Evolutionary conservation across 2,888 invertebrate species (phyloP).

Genomic region (Ptychoptera contaminata): DNA sequence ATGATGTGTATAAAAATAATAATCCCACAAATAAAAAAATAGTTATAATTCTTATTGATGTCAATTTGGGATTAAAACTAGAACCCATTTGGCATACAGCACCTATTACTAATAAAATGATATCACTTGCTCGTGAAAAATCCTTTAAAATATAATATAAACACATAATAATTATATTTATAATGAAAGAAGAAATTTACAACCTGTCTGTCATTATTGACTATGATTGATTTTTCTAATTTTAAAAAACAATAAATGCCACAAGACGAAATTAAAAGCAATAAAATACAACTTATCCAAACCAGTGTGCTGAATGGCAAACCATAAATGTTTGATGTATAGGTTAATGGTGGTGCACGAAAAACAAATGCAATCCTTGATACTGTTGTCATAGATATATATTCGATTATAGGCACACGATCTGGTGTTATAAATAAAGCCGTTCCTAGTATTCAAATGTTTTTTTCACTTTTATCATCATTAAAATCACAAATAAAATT

Average conservation of each 20-base stretch:
- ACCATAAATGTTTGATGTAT: conserved; percentile 47
- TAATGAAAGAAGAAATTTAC: conserved; percentile 10
- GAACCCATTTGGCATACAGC: conserved; percentile 45
- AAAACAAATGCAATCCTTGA: conserved; percentile 44
- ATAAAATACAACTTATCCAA: conserved; percentile 40
- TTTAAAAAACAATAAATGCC: conserved; percentile 8
- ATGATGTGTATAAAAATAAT: conserved; percentile 47
- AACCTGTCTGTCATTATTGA: background rate
- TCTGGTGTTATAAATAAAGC: conserved; percentile 25
- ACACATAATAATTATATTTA: background rate
- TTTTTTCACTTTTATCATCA: conserved; percentile 16
- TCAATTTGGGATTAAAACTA: conserved; percentile 32
- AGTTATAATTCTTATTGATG: conserved; percentile 19
- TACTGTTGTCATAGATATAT: conserved; percentile 37
- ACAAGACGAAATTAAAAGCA: conserved; percentile 21
- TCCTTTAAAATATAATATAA: background rate
- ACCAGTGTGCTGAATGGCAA: conserved; percentile 46
- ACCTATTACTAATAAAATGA: conserved; percentile 37
- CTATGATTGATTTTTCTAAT: background rate
- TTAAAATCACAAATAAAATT: no score
- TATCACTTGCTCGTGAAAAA: conserved; percentile 23
- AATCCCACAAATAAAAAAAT: conserved; percentile 37
- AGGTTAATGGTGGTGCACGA: conserved; percentile 46
- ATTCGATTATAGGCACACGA: conserved; percentile 31
- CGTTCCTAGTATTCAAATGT: conserved; percentile 22